These are phyloP conservation scores for Phrynosoma platyrhinos DNA, from an alignment of 2,113 vertebrate genomes.

Conservation along the genomic window DNA sequence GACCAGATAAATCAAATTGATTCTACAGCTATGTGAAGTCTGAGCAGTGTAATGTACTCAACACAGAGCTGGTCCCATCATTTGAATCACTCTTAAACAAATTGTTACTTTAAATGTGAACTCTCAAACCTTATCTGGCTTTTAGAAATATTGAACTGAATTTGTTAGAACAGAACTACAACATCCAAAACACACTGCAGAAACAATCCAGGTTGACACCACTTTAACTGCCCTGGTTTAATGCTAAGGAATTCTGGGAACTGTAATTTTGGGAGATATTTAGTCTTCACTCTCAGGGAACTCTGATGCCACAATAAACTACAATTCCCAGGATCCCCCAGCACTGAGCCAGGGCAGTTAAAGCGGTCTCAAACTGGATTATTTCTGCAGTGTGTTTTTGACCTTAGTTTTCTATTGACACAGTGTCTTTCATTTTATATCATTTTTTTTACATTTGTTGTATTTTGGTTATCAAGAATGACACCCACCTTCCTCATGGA, in stretches of 20 bases:
- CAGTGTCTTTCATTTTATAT: not conserved
- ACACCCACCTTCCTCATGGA: not conserved
- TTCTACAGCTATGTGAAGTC: not conserved
- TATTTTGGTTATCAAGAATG: not conserved
- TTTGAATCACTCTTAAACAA: not conserved
- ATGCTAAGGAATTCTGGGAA: too few species aligned
- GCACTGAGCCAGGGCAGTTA: too few species aligned
- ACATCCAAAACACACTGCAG: too few species aligned
- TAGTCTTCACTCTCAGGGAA: too few species aligned
- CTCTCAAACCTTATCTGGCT: not conserved
- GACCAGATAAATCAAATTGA: too few species aligned
- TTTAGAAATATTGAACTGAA: not conserved
- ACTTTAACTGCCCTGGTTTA: too few species aligned
- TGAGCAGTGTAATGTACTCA: not conserved
- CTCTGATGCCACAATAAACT: too few species aligned
- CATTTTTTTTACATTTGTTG: not conserved
- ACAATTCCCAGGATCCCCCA: too few species aligned
- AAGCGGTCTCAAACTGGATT: too few species aligned
- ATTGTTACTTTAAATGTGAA: not conserved
- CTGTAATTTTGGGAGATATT: too few species aligned
- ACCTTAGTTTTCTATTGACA: too few species aligned
- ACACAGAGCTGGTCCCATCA: not conserved
- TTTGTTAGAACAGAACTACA: not conserved
- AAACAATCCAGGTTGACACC: not conserved
- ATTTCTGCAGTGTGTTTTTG: too few species aligned